A percentile compares a stretch with the other conserved stretches of the same genome.
Evolutionary conservation across 30 jellyfish, hydroid and myxozoan species (phyloP).

Genomic region (Aurelia coerulea): DNA sequence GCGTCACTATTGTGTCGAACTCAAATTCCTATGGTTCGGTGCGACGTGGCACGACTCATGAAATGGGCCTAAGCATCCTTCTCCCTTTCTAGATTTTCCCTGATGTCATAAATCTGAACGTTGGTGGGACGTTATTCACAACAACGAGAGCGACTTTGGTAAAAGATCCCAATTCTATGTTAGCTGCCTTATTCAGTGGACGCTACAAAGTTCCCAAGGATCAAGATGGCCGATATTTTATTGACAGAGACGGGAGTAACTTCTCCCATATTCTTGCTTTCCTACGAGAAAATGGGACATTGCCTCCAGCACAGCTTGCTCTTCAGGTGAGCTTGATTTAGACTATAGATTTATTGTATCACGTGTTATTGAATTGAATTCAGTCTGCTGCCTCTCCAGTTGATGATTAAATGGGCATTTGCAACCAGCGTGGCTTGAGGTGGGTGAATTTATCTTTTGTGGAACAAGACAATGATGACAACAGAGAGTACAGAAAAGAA

Average conservation of each 20-base stretch:
- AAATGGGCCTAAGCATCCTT: background rate
- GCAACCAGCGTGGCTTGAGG: too few relatives aligned
- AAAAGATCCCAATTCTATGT: conserved; percentile 47
- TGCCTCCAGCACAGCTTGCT: conserved; percentile 72
- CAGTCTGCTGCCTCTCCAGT: too few relatives aligned
- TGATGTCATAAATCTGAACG: conserved; percentile 48
- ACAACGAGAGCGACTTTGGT: conserved; percentile 43
- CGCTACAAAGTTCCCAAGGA: conserved; percentile 69
- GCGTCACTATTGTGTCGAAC: too few relatives aligned
- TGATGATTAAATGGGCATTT: too few relatives aligned
- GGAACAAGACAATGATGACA: too few relatives aligned
- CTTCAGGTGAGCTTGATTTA: conserved; percentile 32
- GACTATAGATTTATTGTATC: background rate
- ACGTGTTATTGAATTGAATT: background rate
- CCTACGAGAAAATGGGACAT: conserved; percentile 52
- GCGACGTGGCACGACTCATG: too few relatives aligned
- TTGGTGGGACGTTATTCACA: conserved; percentile 63
- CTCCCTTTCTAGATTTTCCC: conserved; percentile 33
- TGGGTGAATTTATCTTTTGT: too few relatives aligned
- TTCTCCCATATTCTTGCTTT: conserved; percentile 67
- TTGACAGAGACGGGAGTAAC: conserved; percentile 76
- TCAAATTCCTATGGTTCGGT: too few relatives aligned
- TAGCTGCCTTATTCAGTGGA: conserved; percentile 67
- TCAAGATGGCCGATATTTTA: conserved; percentile 69
- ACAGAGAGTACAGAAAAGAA: too few relatives aligned